A percentile compares a stretch with the other conserved stretches of the same genome.
Conservation (phyloP, 1,140 invertebrate species). For the Cyrtorhinus lividipennis region DNA sequence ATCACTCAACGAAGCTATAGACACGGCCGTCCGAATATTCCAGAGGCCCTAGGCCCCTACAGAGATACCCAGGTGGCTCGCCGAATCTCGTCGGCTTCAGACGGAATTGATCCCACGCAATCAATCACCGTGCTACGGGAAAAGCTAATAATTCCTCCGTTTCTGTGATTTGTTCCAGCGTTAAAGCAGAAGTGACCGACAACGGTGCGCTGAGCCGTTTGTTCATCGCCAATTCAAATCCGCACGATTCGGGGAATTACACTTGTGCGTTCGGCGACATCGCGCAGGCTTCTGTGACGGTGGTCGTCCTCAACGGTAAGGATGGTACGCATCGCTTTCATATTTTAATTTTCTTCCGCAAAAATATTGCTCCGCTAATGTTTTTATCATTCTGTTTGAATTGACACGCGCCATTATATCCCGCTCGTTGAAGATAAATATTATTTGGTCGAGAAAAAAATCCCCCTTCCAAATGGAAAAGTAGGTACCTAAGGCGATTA, state of each 20-base stretch:
- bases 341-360: background rate
- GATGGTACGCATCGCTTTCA: constrained; percentile 20
- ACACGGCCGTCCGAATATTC: no score
- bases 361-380: background rate
- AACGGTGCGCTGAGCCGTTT: constrained; percentile 60
- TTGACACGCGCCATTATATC: background rate
- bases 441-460: no score
- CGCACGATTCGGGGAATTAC: constrained; percentile 72
- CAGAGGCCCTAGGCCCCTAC: no score
- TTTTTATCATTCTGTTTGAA: background rate
- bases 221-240: constrained; percentile 65
- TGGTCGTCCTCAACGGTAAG: constrained; percentile 70
- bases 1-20: no score
- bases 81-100: no score
- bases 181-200: constrained; percentile 64
- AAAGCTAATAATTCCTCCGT: background rate
- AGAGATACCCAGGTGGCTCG: no score
- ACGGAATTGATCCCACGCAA: background rate
- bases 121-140: background rate
- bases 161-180: constrained; percentile 37
- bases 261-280: constrained; percentile 64
- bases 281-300: constrained; percentile 54
- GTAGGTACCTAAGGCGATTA: no score
- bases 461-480: no score
- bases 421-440: no score